Percentiles rank a stretch among this genome's conserved stretches.
Evolutionary conservation across 1,140 invertebrate species (phyloP).

Genomic region (Pogonomyrmex californicus): DNA sequence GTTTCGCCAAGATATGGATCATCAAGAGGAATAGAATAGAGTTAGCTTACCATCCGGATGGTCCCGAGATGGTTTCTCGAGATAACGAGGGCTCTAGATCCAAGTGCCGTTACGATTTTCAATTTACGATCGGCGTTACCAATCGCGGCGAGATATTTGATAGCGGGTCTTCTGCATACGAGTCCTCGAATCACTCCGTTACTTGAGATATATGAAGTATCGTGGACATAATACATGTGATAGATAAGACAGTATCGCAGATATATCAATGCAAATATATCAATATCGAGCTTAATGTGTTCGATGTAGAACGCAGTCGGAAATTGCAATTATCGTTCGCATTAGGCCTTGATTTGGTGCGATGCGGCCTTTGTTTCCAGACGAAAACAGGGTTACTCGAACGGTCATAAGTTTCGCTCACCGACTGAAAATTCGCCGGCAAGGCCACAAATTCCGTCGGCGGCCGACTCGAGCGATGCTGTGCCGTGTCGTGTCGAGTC

Average conservation of each 20-base stretch:
- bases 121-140: conserved; percentile 45
- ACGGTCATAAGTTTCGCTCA: conserved; percentile 54
- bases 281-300: too few relatives aligned
- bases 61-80: background rate
- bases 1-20: background rate
- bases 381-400: conserved; percentile 58
- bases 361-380: conserved; percentile 20
- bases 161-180: conserved; percentile 13
- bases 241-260: conserved; percentile 11
- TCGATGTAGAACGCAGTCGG: background rate
- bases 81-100: conserved; percentile 42
- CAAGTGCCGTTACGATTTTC: conserved; percentile 51
- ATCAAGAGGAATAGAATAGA: conserved; percentile 47
- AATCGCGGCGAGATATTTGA: conserved; percentile 18
- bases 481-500: conserved; percentile 17
- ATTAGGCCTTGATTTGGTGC: background rate
- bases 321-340: background rate
- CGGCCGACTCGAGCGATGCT: conserved; percentile 11
- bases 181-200: conserved; percentile 9
- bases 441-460: conserved; percentile 53
- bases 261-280: too few relatives aligned
- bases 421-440: conserved; percentile 50
- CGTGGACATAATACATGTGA: background rate
- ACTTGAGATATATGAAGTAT: background rate
- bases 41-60: conserved; percentile 15